phyloP scores from a whole-genome alignment of 2,888 invertebrate species.

The Acrobasis consociella region DNA sequence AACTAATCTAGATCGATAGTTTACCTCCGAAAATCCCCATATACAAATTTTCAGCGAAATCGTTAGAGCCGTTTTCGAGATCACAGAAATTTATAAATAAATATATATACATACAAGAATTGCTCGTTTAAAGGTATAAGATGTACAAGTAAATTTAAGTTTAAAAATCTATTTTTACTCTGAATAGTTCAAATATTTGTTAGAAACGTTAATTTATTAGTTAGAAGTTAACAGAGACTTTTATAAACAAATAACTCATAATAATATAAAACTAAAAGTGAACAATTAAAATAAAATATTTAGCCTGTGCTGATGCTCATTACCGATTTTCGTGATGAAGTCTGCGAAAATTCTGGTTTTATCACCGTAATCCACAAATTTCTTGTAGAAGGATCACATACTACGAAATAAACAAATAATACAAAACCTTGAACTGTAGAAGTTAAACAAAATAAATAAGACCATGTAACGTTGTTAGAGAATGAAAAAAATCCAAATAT shows the following conservation, averaged over 20 bases:
- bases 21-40: too few relatives aligned
- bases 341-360: conserved; percentile 56
- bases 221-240: too few relatives aligned
- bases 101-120: too few relatives aligned
- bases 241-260: not conserved
- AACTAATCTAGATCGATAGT: too few relatives aligned
- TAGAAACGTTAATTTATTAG: too few relatives aligned
- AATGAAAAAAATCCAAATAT: conserved; percentile 83
- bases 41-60: too few relatives aligned
- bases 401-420: conserved; percentile 83
- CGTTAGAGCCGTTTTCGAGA: too few relatives aligned
- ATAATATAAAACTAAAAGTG: not conserved
- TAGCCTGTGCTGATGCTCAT: conserved; percentile 51
- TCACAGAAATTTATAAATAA: too few relatives aligned
- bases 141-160: too few relatives aligned
- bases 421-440: conserved; percentile 85
- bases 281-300: not conserved
- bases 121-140: too few relatives aligned
- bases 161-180: too few relatives aligned
- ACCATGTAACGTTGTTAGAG: conserved; percentile 75
- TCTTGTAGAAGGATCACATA: conserved; percentile 80
- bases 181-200: too few relatives aligned
- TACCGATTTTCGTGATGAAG: conserved; percentile 60
- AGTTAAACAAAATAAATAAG: conserved; percentile 85
- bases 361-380: conserved; percentile 76